These are phyloP conservation scores for Cassiopea andromeda DNA, from an alignment of 30 jellyfish, hydroid and myxozoan species.

Conservation along the genomic window DNA sequence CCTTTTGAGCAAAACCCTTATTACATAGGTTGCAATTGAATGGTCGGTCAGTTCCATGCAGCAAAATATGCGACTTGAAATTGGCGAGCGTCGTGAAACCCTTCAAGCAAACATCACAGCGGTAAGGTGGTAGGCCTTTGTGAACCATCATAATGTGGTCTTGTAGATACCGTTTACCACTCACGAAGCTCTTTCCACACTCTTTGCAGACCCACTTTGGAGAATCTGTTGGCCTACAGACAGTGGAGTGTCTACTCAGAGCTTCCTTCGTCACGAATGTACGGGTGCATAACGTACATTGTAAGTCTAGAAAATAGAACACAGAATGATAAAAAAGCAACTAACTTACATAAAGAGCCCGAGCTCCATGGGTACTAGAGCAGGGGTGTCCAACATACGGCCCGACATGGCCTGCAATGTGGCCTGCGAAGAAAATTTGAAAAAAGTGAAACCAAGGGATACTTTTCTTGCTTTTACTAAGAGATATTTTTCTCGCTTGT, in stretches of 20 bases:
- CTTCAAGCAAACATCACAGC: conserved; percentile 53
- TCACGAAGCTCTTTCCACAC: conserved; percentile 69
- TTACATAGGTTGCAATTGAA: conserved; percentile 55
- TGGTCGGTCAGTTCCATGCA: conserved; percentile 61
- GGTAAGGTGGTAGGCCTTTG: conserved; percentile 61
- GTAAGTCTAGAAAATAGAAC: conserved; percentile 56
- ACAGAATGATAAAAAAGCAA: not conserved
- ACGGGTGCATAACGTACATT: conserved; percentile 43
- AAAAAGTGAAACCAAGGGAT: no score
- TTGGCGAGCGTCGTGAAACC: conserved; percentile 68
- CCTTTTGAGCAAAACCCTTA: conserved; percentile 71
- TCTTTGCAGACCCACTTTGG: conserved; percentile 71
- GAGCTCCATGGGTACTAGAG: no score
- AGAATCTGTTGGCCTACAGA: conserved; percentile 44
- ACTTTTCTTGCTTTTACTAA: no score
- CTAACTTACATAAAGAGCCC: no score
- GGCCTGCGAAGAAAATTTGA: no score
- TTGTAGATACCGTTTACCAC: conserved; percentile 57
- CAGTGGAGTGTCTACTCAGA: conserved; percentile 25
- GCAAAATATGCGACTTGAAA: conserved; percentile 46
- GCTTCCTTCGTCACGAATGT: conserved; percentile 25
- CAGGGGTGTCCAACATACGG: no score
- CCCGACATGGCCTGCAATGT: no score
- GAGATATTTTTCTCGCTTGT: no score
- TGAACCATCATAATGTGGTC: conserved; percentile 69